phyloP scores from a whole-genome alignment of 2,888 invertebrate genomes.

The Rhingia campestris region DNA sequence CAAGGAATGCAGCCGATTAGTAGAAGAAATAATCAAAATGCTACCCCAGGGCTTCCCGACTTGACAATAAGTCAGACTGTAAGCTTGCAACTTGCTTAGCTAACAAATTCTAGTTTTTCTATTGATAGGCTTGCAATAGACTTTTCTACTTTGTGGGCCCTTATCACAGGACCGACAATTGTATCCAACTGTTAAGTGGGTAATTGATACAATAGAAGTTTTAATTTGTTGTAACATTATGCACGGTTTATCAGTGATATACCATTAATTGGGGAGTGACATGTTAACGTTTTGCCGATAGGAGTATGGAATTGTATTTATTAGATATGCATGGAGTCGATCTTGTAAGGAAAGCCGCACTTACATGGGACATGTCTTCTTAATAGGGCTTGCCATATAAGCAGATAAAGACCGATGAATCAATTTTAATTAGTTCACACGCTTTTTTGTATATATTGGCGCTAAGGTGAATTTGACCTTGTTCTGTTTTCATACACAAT shows the following conservation, averaged over 20 bases:
- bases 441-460: too few species aligned
- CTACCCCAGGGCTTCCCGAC: constrained; percentile 37
- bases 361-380: too few species aligned
- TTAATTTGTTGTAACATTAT: constrained; percentile 39
- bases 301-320: background rate
- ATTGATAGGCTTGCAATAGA: constrained; percentile 11
- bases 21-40: constrained; percentile 23
- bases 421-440: too few species aligned
- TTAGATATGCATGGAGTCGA: background rate
- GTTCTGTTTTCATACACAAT: too few species aligned
- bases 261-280: constrained; percentile 20
- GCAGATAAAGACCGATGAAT: too few species aligned
- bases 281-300: constrained; percentile 11
- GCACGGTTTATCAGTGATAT: constrained; percentile 28
- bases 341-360: too few species aligned
- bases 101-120: constrained; percentile 26
- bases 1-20: background rate
- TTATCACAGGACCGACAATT: constrained; percentile 43
- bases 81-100: constrained; percentile 16
- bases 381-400: background rate
- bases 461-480: too few species aligned
- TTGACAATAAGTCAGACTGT: background rate
- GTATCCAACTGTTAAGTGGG: constrained; percentile 55
- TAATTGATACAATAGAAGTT: constrained; percentile 32
- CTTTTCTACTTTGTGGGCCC: background rate